Percentiles rank a stretch among this genome's conserved stretches.
These are phyloP conservation scores for Rhynchophorus ferrugineus DNA, from an alignment of 1,140 invertebrate genomes.

Conservation along the genomic window DNA sequence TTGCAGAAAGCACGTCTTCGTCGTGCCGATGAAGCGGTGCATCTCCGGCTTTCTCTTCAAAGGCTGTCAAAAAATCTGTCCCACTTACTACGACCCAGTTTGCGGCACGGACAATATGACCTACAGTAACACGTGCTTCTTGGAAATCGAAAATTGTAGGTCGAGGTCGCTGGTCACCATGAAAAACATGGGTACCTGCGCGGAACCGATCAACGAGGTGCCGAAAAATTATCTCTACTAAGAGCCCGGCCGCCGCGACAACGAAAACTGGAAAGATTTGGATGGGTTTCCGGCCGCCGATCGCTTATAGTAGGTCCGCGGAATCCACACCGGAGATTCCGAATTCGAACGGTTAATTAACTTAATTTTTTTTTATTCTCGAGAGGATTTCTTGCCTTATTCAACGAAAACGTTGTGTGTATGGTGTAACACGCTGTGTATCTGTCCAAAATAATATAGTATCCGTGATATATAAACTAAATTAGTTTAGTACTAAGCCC, in stretches of 20 bases:
- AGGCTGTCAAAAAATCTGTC: constrained; percentile 79
- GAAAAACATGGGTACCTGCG: constrained; percentile 59
- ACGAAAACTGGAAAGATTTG: neutral
- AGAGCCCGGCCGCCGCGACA: too few species aligned
- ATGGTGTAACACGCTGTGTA: too few species aligned
- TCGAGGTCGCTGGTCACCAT: constrained; percentile 60
- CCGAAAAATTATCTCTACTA: constrained; percentile 64
- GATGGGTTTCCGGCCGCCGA: too few species aligned
- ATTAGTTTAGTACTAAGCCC: too few species aligned
- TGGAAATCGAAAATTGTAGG: constrained; percentile 82
- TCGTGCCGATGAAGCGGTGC: constrained; percentile 78
- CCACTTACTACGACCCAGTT: constrained; percentile 77
- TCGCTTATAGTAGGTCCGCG: too few species aligned
- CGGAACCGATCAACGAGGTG: constrained; percentile 55
- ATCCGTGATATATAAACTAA: too few species aligned
- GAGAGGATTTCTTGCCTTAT: too few species aligned
- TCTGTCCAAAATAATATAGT: too few species aligned
- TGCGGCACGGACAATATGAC: constrained; percentile 84
- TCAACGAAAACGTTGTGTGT: too few species aligned
- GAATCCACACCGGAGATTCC: too few species aligned
- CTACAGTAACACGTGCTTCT: constrained; percentile 87
- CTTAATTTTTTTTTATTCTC: too few species aligned
- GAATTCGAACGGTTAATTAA: too few species aligned
- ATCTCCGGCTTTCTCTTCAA: constrained; percentile 73
- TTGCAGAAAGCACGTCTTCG: constrained; percentile 76